Evolutionary conservation across 2,113 vertebrate species (phyloP).

Genomic region (Melanostigma gelatinosum): DNA sequence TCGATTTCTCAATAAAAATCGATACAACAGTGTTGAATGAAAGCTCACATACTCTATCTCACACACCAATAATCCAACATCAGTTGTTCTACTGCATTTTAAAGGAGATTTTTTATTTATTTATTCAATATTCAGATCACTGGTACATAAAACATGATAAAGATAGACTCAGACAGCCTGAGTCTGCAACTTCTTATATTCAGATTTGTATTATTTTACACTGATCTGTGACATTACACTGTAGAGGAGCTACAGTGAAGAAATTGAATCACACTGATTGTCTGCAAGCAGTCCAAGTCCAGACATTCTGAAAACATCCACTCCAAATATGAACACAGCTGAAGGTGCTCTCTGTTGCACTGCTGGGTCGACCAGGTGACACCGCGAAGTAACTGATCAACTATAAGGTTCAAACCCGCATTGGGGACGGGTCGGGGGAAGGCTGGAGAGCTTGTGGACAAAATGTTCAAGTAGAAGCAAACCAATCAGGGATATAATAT

Average conservation of each 20-base stretch:
- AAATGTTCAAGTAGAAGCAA: neutral
- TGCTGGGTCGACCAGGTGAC: neutral
- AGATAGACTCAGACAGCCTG: neutral
- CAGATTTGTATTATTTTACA: neutral
- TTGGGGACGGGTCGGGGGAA: neutral
- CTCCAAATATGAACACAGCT: neutral
- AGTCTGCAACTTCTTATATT: neutral
- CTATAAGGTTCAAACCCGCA: neutral
- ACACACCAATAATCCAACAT: too few relatives aligned
- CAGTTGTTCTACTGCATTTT: too few relatives aligned
- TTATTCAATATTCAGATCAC: neutral
- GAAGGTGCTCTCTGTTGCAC: neutral
- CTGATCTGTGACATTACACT: too few relatives aligned
- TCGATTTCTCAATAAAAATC: too few relatives aligned
- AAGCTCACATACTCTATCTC: too few relatives aligned
- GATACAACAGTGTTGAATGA: too few relatives aligned
- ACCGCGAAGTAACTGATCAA: neutral
- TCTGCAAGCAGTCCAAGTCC: neutral
- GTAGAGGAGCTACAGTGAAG: neutral
- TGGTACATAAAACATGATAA: neutral
- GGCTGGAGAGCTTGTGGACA: neutral
- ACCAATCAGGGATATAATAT: neutral
- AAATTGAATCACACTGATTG: neutral
- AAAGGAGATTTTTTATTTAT: neutral
- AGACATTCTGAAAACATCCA: neutral